Base-by-base conservation (phyloP, 2,888 invertebrate species). In the Meiosimyza decipiens region DNA sequence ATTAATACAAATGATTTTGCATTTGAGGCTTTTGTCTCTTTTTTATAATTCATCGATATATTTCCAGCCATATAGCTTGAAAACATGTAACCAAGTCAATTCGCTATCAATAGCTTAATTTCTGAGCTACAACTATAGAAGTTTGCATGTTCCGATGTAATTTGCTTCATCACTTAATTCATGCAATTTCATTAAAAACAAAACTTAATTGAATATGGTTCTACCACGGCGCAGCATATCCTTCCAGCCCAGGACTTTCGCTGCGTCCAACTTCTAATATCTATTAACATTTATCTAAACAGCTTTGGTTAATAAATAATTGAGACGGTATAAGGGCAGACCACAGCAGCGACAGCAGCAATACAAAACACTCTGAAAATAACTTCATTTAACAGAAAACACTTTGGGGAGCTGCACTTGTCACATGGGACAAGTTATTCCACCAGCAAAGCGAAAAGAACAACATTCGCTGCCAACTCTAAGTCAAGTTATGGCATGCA, bases 121-220 rank as follows among this genome's bases (percentile, higher is more conserved):
- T 40, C 40, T 40, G 40, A 40, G 40, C 40, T 40, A 40, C 9
- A 40, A 40, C 40, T 9, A 40, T 9, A 40, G 40, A 9, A 40
- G 9, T 77, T 79, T 77, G 80, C 80, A 79, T 80, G 80, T 79
- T 77, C 49, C 54, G 47, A 33, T 57, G 73, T 75, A 77, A 78
- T 70, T 70, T 51, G 15, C 22, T 51, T 54, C 54, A 63, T 79
- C 76, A 78, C 72, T 71, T 64, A 66, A 67, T 70, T 18, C n/a
- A 75, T 72, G 72, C 62, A 67, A 70, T 73, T 73, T 74, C 71
- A 74, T 72, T 73, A 73, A 76, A 71, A 40, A 60, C 60, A 33
- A 51, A 47, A 71, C 69, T 75, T 75, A 77, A 75, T 77, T 77
- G 75, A 75, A 65, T 71, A 50, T 59, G 62, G 57, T 49, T 22